These are phyloP conservation scores for Acipenser ruthenus DNA, from an alignment of 2,797 vertebrate species.

Conservation along the genomic window DNA sequence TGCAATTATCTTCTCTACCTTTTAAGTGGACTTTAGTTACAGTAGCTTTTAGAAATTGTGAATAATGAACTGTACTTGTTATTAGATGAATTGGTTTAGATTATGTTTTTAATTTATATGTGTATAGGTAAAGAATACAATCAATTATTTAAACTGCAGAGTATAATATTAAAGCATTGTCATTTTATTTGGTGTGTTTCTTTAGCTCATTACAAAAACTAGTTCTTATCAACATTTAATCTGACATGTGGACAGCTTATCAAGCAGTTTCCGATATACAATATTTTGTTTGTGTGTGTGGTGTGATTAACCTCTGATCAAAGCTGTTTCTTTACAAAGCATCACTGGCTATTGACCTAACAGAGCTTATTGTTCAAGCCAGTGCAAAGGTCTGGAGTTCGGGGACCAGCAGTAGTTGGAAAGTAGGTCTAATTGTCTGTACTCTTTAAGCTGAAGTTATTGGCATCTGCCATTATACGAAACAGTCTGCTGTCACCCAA, in stretches of 20 bases:
- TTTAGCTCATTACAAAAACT: too few relatives aligned
- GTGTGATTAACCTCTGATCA: constrained; percentile 69
- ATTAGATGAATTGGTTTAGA: too few relatives aligned
- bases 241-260: constrained; percentile 46
- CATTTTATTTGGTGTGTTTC: too few relatives aligned
- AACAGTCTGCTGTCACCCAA: constrained; percentile 61
- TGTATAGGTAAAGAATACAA: too few relatives aligned
- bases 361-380: constrained; percentile 56
- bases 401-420: constrained; percentile 62
- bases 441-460: constrained; percentile 76
- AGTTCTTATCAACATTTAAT: constrained; percentile 16
- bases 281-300: constrained; percentile 36
- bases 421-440: constrained; percentile 79
- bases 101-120: too few relatives aligned
- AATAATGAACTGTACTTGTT: too few relatives aligned
- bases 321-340: constrained; percentile 45
- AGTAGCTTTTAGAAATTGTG: too few relatives aligned
- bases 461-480: constrained; percentile 86
- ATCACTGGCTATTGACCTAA: constrained; percentile 73
- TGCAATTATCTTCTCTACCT: not conserved
- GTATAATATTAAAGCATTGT: too few relatives aligned
- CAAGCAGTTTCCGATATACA: constrained; percentile 30
- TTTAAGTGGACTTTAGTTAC: not conserved
- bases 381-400: constrained; percentile 67
- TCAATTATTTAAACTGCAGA: too few relatives aligned